Conservation (phyloP, 1,140 invertebrate genomes). For the Hesperophylax magnus region DNA sequence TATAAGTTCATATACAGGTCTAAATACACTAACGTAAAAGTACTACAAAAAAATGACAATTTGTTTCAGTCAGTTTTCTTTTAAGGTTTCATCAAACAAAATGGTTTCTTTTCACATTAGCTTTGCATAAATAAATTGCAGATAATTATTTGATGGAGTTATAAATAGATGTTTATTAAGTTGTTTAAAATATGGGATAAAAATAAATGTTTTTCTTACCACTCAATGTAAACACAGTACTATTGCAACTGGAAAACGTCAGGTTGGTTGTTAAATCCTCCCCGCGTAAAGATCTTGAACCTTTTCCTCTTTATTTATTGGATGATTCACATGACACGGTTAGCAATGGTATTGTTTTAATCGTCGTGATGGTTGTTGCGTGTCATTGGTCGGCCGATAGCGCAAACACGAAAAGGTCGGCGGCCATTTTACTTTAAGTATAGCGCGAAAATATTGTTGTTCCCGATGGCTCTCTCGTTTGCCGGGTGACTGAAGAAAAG, state of each 20-base stretch:
- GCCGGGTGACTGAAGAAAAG: constrained; percentile 19
- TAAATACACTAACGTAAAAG: no score
- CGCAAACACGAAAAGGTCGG: not conserved
- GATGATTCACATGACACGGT: constrained; percentile 2
- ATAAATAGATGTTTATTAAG: no score
- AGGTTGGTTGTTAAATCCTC: not conserved
- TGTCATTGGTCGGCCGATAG: not conserved
- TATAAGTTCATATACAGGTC: no score
- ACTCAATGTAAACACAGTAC: constrained; percentile 21
- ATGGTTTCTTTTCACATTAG: no score
- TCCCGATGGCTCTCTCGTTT: constrained; percentile 19
- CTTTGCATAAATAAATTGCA: no score
- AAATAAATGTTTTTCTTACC: constrained; percentile 1
- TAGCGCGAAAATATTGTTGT: constrained; percentile 34
- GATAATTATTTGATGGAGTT: no score
- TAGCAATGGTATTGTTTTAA: not conserved
- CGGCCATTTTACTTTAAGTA: constrained; percentile 17
- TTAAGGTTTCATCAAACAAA: no score
- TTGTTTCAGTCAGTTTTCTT: no score
- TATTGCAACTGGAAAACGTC: constrained; percentile 2
- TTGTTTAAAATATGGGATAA: no score
- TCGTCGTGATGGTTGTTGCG: not conserved
- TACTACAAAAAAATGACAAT: no score
- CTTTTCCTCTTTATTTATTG: not conserved
- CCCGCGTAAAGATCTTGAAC: not conserved